Base-by-base conservation (phyloP, 2,888 invertebrate species). In the Pyrrhia umbra region DNA sequence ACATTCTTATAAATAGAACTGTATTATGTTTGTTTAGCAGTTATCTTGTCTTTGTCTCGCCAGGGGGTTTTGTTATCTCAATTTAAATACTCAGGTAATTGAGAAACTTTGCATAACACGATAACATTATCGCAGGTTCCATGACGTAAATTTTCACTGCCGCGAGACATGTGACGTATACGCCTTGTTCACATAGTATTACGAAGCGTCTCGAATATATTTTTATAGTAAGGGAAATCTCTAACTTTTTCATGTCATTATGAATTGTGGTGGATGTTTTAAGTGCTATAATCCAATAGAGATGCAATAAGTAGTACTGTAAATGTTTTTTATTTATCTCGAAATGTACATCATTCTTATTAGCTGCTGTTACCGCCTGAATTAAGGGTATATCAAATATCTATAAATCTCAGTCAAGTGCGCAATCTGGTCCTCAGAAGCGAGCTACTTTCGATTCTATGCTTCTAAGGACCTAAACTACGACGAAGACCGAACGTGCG, bases 11-110 rank as follows among this genome's bases (percentile, higher is more conserved):
- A 27, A 34, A 60, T 75, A 77, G 60, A 20, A 62, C 25, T 23
- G 20, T n/a, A n/a, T n/a, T 21, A 30, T 18, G 39, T 66, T 42
- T 70, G 57, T 30, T 61, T 34, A 63, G 18, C 27, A 5, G 45
- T 64, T 69, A 79, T 74, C 68, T 70, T 30, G 40, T 47, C 69
- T 68, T 72, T 71, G 81, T 73, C 76, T 68, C 74, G 58, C 55
- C 51, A 56, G 75, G 81, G 81, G 77, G 80, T 69, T 73, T 67
- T 55, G 16, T 63, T 69, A 79, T 77, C 61, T 47, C 20, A 9
- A 39, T 54, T 0, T 47, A 73, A 63, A 75, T 66, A 69, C 42
- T 50, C 56, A n/a, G n/a, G 9, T 30, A 49, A 40, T 55, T 42
- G 51, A 61, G 62, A 66, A 56, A 62, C 46, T 68, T 65, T 62